Evolutionary conservation across 2,888 invertebrate genomes (phyloP).

Genomic region (Priocnemis perturbator): DNA sequence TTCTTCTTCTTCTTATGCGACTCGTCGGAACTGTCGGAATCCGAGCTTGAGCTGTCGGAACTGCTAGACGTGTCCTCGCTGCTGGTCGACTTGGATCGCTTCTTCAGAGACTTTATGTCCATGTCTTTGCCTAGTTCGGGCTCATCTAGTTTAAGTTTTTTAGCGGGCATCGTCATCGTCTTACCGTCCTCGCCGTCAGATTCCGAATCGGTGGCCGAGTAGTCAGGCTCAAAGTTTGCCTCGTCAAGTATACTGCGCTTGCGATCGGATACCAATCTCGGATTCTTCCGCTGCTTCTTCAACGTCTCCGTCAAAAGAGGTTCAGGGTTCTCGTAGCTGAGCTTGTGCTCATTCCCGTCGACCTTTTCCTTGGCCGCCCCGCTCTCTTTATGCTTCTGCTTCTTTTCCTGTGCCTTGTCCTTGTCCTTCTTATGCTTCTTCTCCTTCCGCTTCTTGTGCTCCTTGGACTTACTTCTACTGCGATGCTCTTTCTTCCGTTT

Average conservation of each 20-base stretch:
- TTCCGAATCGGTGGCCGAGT: constrained; percentile 83
- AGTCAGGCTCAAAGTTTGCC: constrained; percentile 85
- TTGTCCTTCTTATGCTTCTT: constrained; percentile 76
- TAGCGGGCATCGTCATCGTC: constrained; percentile 48
- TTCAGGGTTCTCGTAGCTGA: constrained; percentile 48
- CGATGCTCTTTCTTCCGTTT: constrained; percentile 70
- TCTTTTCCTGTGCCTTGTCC: constrained; percentile 68
- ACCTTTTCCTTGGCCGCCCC: constrained; percentile 54
- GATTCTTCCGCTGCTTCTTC: constrained; percentile 67
- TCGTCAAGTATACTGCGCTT: constrained; percentile 84
- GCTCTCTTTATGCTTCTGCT: constrained; percentile 70
- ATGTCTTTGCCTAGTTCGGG: constrained; percentile 57
- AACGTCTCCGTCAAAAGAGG: constrained; percentile 54
- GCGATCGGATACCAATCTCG: constrained; percentile 76
- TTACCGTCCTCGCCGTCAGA: constrained; percentile 77
- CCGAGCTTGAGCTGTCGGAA: constrained; percentile 75
- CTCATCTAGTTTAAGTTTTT: constrained; percentile 63
- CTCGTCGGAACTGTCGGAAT: constrained; percentile 75
- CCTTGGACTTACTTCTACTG: constrained; percentile 69
- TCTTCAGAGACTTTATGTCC: constrained; percentile 72
- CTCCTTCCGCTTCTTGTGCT: constrained; percentile 73
- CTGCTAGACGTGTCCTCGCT: constrained; percentile 77
- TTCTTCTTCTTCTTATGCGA: constrained; percentile 78
- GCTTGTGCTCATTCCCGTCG: constrained; percentile 52
- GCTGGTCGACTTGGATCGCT: constrained; percentile 75